phyloP scores from a whole-genome alignment of 1,140 invertebrate species.

The Anthonomus grandis region DNA sequence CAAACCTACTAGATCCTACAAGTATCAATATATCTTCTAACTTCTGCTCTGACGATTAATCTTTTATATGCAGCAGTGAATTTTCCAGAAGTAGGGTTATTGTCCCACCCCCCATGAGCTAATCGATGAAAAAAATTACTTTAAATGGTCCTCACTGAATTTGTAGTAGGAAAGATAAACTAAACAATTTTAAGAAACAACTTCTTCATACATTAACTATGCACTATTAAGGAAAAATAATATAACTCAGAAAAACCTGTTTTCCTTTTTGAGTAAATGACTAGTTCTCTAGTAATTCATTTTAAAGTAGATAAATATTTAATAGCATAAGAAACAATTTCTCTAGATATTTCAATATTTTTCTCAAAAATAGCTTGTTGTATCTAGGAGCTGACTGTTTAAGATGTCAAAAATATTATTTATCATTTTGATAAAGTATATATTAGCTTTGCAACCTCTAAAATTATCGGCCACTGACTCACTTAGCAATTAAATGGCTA shows the following conservation, averaged over 20 bases:
- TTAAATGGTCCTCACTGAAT: constrained; percentile 24
- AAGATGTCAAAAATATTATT: constrained; percentile 26
- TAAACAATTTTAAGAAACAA: background rate
- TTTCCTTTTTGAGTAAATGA: no score
- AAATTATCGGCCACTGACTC: background rate
- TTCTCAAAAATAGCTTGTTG: background rate
- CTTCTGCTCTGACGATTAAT: no score
- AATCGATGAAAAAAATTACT: constrained; percentile 24
- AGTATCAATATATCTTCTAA: no score
- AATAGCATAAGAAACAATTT: background rate
- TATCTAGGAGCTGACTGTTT: constrained; percentile 7
- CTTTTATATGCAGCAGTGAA: constrained; percentile 24
- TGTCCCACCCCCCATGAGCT: constrained; percentile 20
- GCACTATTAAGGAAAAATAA: constrained; percentile 4
- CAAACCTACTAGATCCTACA: no score
- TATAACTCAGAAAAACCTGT: constrained; percentile 10
- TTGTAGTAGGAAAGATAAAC: constrained; percentile 12
- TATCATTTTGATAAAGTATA: constrained; percentile 2
- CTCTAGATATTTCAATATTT: constrained; percentile 1
- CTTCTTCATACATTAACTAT: background rate
- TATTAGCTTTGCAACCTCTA: background rate
- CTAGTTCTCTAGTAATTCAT: background rate
- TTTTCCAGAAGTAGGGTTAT: constrained; percentile 26
- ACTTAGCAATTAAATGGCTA: constrained; percentile 5
- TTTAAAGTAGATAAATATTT: background rate